Conservation (phyloP, 2,888 invertebrate genomes). For the Psylliodes chrysocephalus region DNA sequence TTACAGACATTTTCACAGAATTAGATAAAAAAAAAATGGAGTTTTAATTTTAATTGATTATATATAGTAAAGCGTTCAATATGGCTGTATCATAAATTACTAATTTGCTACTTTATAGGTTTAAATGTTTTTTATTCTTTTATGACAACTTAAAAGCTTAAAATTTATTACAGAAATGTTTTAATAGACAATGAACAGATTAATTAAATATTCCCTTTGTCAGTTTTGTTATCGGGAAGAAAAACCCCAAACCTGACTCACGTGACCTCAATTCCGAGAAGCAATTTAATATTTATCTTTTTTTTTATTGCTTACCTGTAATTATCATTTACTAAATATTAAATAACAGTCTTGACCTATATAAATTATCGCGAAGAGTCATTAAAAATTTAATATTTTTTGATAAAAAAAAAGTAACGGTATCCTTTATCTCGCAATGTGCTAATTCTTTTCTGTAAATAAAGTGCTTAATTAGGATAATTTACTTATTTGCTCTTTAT, state of each 20-base stretch:
- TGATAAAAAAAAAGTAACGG: conserved; percentile 20
- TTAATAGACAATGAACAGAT: too few relatives aligned
- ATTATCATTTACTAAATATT: conserved; percentile 19
- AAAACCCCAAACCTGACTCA: neutral
- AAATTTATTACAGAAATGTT: too few relatives aligned
- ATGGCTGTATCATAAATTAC: too few relatives aligned
- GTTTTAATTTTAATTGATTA: too few relatives aligned
- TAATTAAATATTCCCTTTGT: too few relatives aligned
- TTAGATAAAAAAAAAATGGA: too few relatives aligned
- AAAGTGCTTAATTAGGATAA: conserved; percentile 2
- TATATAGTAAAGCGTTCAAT: too few relatives aligned
- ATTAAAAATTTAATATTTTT: conserved; percentile 20
- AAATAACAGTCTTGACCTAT: conserved; percentile 27
- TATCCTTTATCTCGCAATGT: conserved; percentile 10
- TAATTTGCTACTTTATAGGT: too few relatives aligned
- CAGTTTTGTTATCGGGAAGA: too few relatives aligned
- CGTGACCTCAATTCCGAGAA: neutral
- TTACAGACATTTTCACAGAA: too few relatives aligned
- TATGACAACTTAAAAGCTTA: too few relatives aligned
- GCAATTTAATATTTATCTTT: conserved; percentile 13
- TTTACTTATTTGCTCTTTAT: conserved; percentile 15
- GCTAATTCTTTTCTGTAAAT: conserved; percentile 18
- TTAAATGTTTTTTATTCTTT: too few relatives aligned
- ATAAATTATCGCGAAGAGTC: conserved; percentile 15
- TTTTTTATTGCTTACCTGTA: conserved; percentile 21